These are phyloP conservation scores for Jaculus jaculus DNA, from an alignment of 2,113 vertebrate species.

Conservation along the genomic window DNA sequence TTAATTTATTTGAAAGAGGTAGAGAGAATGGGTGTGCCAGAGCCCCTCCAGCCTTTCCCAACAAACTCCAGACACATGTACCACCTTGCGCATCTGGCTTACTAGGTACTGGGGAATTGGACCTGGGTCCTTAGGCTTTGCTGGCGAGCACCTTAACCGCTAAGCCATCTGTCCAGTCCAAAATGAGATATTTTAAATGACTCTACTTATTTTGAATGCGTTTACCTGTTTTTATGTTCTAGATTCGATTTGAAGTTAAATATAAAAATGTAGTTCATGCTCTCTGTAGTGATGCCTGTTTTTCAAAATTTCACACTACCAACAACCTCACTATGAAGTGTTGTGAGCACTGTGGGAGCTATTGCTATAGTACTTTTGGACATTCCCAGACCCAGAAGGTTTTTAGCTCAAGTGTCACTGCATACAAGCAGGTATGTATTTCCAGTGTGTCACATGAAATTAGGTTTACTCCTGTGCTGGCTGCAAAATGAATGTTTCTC, in stretches of 20 bases:
- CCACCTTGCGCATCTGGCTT: no score
- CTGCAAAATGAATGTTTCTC: background rate
- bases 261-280: slow-evolving; percentile 91
- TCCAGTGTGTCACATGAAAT: background rate
- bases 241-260: slow-evolving; percentile 95
- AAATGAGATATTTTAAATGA: background rate
- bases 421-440: slow-evolving; percentile 90
- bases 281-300: slow-evolving; percentile 94
- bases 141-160: no score
- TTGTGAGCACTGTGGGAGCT: slow-evolving; percentile 91
- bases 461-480: background rate
- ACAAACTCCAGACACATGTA: no score
- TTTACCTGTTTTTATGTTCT: slow-evolving; percentile 37
- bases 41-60: no score
- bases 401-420: slow-evolving; percentile 90
- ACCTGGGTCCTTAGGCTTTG: no score
- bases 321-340: slow-evolving; percentile 94
- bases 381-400: slow-evolving; percentile 89
- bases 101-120: no score
- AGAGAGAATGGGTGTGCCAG: no score
- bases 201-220: background rate
- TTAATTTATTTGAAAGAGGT: background rate
- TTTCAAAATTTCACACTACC: slow-evolving; percentile 91
- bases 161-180: background rate
- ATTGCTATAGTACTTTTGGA: slow-evolving; percentile 89